A percentile compares a stretch with the other conserved stretches of the same genome.
Conservation (phyloP, 2,113 vertebrate genomes). For the Silurus glanis region DNA sequence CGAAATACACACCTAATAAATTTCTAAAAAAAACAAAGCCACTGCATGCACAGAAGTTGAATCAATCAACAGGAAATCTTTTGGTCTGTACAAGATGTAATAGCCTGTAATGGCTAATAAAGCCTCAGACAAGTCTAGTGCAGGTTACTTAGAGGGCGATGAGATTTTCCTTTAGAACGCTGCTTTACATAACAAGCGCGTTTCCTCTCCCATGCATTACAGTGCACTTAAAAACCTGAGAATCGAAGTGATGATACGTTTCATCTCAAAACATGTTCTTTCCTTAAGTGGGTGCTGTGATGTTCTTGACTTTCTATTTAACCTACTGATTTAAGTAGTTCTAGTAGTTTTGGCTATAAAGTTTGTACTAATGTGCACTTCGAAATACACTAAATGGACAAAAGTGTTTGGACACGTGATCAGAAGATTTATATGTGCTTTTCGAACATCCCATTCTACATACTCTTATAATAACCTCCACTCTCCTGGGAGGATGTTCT, state of each 20-base stretch:
- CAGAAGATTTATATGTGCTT: no score
- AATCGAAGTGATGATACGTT: not conserved
- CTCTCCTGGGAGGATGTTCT: no score
- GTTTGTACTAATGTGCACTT: no score
- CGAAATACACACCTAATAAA: not conserved
- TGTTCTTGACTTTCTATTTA: not conserved
- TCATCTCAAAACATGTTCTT: not conserved
- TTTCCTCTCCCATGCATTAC: not conserved
- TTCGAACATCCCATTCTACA: no score
- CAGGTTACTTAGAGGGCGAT: not conserved
- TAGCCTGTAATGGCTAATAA: not conserved
- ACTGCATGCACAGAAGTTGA: not conserved
- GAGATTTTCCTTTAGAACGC: not conserved
- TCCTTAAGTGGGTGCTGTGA: not conserved
- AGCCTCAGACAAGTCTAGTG: not conserved
- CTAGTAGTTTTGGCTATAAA: no score
- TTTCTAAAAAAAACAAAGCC: not conserved
- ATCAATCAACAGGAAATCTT: slow-evolving; percentile 4
- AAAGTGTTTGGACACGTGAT: no score
- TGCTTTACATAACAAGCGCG: not conserved
- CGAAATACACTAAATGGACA: no score
- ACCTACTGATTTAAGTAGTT: not conserved
- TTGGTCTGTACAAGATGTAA: not conserved
- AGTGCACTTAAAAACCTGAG: not conserved
- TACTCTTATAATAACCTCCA: no score